Evolutionary conservation across 2,888 invertebrate genomes (phyloP).

Genomic region (Eurois occulta): DNA sequence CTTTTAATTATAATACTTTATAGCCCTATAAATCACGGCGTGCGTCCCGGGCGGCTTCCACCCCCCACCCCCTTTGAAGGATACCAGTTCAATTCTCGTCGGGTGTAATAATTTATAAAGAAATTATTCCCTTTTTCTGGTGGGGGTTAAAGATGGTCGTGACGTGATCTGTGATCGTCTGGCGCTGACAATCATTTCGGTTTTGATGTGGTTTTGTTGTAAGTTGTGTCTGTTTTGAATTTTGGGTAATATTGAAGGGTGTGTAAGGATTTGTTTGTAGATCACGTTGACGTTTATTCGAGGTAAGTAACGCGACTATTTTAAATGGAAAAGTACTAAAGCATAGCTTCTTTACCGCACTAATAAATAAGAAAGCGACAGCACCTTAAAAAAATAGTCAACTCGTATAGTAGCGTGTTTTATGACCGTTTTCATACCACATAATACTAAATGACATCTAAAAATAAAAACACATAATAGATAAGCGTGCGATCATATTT

Average conservation of each 20-base stretch:
- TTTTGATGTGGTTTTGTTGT: constrained; percentile 42
- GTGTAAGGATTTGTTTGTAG: not conserved
- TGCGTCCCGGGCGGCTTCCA: constrained; percentile 84
- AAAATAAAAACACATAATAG: not conserved
- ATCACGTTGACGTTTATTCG: not conserved
- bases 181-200: constrained; percentile 54
- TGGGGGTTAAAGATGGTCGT: constrained; percentile 68
- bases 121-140: constrained; percentile 90
- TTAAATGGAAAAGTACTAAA: not conserved
- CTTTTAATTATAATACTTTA: constrained; percentile 95
- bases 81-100: constrained; percentile 93
- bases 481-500: not conserved
- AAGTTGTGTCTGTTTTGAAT: constrained; percentile 11
- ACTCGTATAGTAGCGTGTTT: not conserved
- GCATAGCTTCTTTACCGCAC: not conserved
- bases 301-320: not conserved
- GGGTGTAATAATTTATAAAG: constrained; percentile 92
- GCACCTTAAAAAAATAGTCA: not conserved
- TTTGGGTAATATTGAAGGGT: not conserved
- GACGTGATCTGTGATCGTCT: constrained; percentile 65
- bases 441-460: not conserved
- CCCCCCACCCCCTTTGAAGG: constrained; percentile 85
- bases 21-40: constrained; percentile 93
- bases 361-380: not conserved
- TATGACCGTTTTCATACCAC: not conserved